phyloP scores from a whole-genome alignment of 2,797 vertebrate species.

The Etheostoma perlongum region DNA sequence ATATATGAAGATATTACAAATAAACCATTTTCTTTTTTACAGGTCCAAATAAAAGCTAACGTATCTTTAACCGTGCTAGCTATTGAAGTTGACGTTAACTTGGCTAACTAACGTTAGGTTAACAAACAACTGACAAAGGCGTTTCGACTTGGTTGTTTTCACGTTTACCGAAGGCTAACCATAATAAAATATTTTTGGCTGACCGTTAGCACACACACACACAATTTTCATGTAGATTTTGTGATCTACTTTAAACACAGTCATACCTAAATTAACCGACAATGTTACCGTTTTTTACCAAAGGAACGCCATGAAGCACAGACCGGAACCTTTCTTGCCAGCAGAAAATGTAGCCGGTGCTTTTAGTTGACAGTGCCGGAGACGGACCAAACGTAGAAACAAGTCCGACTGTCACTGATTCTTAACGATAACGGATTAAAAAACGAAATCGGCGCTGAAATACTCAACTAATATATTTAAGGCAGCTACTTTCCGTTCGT shows the following conservation, averaged over 20 bases:
- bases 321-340: slow-evolving; percentile 55
- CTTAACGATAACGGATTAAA: slow-evolving; percentile 44
- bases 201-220: neutral
- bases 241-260: neutral
- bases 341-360: slow-evolving; percentile 28
- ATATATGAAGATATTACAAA: neutral
- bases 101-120: neutral
- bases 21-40: neutral
- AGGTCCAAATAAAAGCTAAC: neutral
- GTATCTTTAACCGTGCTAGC: neutral
- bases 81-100: neutral
- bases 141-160: neutral
- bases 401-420: slow-evolving; percentile 68
- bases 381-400: slow-evolving; percentile 79
- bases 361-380: slow-evolving; percentile 69
- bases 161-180: neutral
- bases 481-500: neutral
- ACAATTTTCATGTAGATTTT: neutral
- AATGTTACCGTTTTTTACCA: neutral
- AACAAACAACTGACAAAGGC: neutral
- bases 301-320: accelerated
- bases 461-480: neutral
- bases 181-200: too few relatives aligned
- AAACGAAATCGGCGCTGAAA: neutral
- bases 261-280: too few relatives aligned